These are phyloP conservation scores for Oxyteleia sp. DNA, from an alignment of 2,888 invertebrate species.

Conservation along the genomic window DNA sequence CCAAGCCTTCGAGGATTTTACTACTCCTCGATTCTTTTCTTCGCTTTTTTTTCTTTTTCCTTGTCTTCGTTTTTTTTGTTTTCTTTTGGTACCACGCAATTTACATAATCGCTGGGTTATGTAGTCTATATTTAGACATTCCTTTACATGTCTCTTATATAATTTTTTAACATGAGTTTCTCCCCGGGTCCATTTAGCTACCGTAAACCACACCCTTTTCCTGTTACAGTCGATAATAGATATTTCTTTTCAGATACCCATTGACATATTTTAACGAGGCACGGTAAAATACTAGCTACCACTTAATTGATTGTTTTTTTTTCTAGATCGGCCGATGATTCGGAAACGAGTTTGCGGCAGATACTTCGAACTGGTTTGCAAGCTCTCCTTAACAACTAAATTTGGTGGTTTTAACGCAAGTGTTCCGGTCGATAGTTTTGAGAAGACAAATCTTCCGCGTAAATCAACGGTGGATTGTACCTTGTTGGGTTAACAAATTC, in stretches of 20 bases:
- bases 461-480: slow-evolving; percentile 38
- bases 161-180: slow-evolving; percentile 68
- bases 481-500: no score
- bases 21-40: no score
- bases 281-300: slow-evolving; percentile 64
- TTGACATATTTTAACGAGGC: slow-evolving; percentile 66
- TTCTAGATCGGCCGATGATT: slow-evolving; percentile 62
- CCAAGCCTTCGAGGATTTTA: no score
- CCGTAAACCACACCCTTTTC: slow-evolving; percentile 83
- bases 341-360: slow-evolving; percentile 49
- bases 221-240: slow-evolving; percentile 72
- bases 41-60: no score
- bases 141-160: slow-evolving; percentile 53
- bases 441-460: slow-evolving; percentile 34
- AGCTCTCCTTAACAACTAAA: slow-evolving; percentile 52
- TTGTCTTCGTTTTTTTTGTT: no score
- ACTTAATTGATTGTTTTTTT: slow-evolving; percentile 70
- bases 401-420: slow-evolving; percentile 39
- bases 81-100: no score
- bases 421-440: slow-evolving; percentile 32
- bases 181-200: slow-evolving; percentile 81
- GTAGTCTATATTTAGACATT: slow-evolving; percentile 61
- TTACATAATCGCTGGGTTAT: slow-evolving; percentile 55
- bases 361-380: slow-evolving; percentile 52
- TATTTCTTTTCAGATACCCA: slow-evolving; percentile 61